A percentile compares a stretch with the other conserved stretches of the same genome.
Evolutionary conservation across 2,888 invertebrate genomes (phyloP).

Genomic region (Caenorhabditis sp.): DNA sequence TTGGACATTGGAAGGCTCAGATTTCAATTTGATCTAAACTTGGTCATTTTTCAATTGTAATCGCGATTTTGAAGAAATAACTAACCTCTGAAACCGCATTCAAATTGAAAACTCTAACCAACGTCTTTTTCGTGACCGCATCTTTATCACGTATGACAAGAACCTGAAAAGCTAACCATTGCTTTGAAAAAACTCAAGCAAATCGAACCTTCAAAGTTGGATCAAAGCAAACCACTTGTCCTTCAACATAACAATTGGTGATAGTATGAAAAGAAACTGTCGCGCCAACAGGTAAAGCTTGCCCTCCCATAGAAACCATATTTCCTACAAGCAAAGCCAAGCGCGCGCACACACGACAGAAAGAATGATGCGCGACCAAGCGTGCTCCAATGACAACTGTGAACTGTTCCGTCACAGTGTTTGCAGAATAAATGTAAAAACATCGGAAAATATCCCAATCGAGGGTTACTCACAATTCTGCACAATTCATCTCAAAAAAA

Average conservation of each 20-base stretch:
- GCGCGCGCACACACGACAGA: background rate
- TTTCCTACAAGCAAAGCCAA: background rate
- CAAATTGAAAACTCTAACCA: conserved; percentile 46
- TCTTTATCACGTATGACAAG: conserved; percentile 37
- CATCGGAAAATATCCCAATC: no score
- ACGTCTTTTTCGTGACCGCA: conserved; percentile 27
- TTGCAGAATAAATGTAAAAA: background rate
- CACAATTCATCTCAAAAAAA: no score
- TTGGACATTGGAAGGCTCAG: conserved; percentile 1
- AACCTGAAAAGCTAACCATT: conserved; percentile 20
- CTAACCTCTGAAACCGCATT: conserved; percentile 34
- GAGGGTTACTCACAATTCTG: no score
- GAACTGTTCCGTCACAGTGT: background rate
- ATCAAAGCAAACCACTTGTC: conserved; percentile 43
- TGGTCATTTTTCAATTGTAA: background rate
- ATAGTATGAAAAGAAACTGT: conserved; percentile 42
- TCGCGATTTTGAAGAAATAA: background rate
- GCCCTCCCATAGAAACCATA: background rate
- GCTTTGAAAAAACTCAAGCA: conserved; percentile 7
- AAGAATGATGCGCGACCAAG: background rate
- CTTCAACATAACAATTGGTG: conserved; percentile 21
- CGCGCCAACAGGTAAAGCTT: conserved; percentile 24
- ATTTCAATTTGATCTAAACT: conserved; percentile 18
- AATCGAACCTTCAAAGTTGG: conserved; percentile 22
- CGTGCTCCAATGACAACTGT: background rate